phyloP scores from a whole-genome alignment of 2,797 vertebrate species.

The Rhodeus uyekii region DNA sequence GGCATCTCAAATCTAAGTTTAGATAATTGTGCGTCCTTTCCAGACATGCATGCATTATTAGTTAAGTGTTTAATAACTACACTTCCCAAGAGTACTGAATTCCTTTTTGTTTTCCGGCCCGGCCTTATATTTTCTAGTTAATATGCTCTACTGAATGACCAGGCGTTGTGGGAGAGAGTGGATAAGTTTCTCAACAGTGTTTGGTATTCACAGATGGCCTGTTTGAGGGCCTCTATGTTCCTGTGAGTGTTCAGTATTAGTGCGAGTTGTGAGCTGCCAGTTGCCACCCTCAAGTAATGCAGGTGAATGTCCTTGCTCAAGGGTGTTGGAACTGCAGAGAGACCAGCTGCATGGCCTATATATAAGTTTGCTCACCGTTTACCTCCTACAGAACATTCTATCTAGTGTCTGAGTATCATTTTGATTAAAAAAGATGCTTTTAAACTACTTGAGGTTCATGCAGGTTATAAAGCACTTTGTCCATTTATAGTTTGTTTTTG shows the following conservation, averaged over 20 bases:
- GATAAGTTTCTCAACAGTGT: slow-evolving; percentile 59
- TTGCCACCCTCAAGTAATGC: slow-evolving; percentile 39
- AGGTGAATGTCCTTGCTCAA: slow-evolving; percentile 54
- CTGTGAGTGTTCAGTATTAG: slow-evolving; percentile 56
- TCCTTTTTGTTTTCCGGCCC: slow-evolving; percentile 24
- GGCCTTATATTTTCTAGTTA: not conserved
- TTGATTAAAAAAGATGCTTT: slow-evolving; percentile 23
- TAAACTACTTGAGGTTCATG: not conserved
- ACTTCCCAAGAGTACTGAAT: slow-evolving; percentile 50
- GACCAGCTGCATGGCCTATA: slow-evolving; percentile 32
- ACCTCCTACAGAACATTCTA: slow-evolving; percentile 17
- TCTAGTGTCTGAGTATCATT: not conserved
- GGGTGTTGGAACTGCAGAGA: slow-evolving; percentile 49
- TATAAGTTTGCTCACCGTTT: slow-evolving; percentile 14
- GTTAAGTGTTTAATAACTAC: slow-evolving; percentile 43
- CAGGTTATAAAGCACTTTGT: slow-evolving; percentile 25
- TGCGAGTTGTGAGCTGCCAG: slow-evolving; percentile 22
- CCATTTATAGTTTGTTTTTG: slow-evolving; percentile 24
- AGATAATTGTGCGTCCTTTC: slow-evolving; percentile 35
- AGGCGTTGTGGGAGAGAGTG: slow-evolving; percentile 55
- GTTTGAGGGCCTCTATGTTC: slow-evolving; percentile 45
- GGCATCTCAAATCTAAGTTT: not conserved
- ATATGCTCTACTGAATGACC: not conserved
- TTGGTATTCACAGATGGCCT: slow-evolving; percentile 63
- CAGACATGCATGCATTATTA: slow-evolving; percentile 54